These are phyloP conservation scores for Trimorus sp. DNA, from an alignment of 2,888 invertebrate species.

Conservation along the genomic window DNA sequence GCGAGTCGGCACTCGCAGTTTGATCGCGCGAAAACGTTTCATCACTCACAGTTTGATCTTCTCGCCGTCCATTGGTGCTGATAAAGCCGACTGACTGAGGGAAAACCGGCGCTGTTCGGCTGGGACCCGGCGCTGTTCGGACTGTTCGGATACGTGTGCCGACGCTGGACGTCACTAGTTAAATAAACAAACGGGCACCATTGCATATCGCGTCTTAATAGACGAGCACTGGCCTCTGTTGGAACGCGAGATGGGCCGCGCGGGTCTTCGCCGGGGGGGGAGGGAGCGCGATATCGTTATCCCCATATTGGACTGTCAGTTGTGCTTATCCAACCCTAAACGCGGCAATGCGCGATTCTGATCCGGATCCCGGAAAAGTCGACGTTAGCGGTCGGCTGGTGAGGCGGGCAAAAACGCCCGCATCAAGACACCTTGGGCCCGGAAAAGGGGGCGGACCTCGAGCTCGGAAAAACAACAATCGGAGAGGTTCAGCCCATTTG, in stretches of 20 bases:
- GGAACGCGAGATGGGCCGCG: conserved; percentile 74
- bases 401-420: no score
- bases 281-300: conserved; percentile 67
- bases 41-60: conserved; percentile 79
- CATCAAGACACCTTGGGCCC: no score
- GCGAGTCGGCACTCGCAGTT: no score
- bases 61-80: conserved; percentile 76
- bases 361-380: not conserved
- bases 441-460: no score
- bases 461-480: no score
- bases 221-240: conserved; percentile 69
- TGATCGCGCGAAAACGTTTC: no score
- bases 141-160: conserved; percentile 64
- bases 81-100: conserved; percentile 30
- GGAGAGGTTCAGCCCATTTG: no score
- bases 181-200: conserved; percentile 73
- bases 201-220: conserved; percentile 70
- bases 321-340: conserved; percentile 66
- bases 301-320: conserved; percentile 62
- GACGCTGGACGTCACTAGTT: conserved; percentile 73
- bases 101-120: conserved; percentile 46
- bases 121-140: conserved; percentile 44
- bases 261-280: conserved; percentile 60
- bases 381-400: no score
- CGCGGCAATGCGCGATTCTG: conserved; percentile 31